phyloP scores from a whole-genome alignment of 2,113 vertebrate species.

The Oryctolagus cuniculus region DNA sequence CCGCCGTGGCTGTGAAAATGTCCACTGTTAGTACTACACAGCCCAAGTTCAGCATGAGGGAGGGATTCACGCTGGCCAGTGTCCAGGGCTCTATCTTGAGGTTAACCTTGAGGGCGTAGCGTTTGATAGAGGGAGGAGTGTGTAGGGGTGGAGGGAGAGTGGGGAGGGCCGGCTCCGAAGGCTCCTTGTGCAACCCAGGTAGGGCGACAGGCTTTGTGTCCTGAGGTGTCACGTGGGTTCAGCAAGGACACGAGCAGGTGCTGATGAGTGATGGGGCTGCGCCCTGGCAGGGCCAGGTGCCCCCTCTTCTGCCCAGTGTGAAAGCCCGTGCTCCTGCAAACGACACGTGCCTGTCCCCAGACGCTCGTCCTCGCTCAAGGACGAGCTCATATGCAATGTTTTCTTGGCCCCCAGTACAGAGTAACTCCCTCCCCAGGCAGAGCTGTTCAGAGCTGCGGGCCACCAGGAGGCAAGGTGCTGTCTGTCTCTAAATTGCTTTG shows the following conservation, averaged over 20 bases:
- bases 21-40: neutral
- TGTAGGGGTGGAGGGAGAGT: neutral
- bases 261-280: neutral
- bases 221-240: neutral
- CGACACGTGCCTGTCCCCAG: neutral
- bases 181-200: neutral
- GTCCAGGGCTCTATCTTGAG: neutral
- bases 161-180: neutral
- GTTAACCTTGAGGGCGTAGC: neutral
- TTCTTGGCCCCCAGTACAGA: neutral
- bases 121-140: neutral
- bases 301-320: neutral
- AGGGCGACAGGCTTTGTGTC: neutral
- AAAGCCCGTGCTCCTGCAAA: neutral
- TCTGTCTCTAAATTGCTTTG: neutral
- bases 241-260: neutral
- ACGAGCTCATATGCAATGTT: neutral
- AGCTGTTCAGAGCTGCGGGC: neutral
- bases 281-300: neutral
- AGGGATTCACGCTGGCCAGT: neutral
- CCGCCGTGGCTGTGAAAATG: fast-evolving
- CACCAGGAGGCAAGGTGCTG: neutral
- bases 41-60: slow-evolving; percentile 12
- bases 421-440: neutral
- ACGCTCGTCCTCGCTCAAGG: neutral